Evolutionary conservation across 2,797 vertebrate genomes (phyloP).

Genomic region (Hippoglossus hippoglossus): DNA sequence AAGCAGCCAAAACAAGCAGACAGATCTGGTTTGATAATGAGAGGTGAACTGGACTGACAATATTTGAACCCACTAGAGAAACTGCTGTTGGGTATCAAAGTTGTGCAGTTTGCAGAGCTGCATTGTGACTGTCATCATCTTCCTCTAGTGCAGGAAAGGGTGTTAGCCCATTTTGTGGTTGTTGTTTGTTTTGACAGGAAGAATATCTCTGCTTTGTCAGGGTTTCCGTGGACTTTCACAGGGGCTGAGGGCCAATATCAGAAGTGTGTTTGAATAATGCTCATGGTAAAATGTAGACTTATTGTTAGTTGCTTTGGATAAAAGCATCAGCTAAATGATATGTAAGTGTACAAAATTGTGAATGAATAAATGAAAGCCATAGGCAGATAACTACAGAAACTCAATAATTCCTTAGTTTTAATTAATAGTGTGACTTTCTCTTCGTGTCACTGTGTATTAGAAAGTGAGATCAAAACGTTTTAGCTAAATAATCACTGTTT

Average conservation of each 20-base stretch:
- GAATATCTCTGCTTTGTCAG: conserved; percentile 6
- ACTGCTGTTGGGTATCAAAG: not conserved
- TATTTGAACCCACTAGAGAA: not conserved
- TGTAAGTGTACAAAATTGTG: too few species aligned
- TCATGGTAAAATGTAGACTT: not conserved
- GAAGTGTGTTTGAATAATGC: not conserved
- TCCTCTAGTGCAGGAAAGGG: conserved; percentile 48
- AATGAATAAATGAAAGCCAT: too few species aligned
- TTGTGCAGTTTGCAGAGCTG: conserved; percentile 7
- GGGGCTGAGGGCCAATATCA: conserved; percentile 1
- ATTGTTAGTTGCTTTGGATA: too few species aligned
- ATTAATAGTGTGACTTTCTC: not conserved
- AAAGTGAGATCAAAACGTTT: not conserved
- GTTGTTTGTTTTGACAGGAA: conserved; percentile 36
- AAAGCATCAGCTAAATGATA: too few species aligned
- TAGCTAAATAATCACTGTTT: not conserved
- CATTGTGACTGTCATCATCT: conserved; percentile 6
- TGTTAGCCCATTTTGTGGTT: conserved; percentile 44
- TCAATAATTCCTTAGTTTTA: too few species aligned
- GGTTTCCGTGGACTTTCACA: conserved; percentile 2
- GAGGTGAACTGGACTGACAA: not conserved
- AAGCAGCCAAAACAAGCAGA: not conserved
- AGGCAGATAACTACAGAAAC: too few species aligned
- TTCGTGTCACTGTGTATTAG: not conserved
- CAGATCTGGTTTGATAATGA: not conserved